A percentile compares a stretch with the other conserved stretches of the same genome.
Conservation (phyloP, 2,797 vertebrate genomes). For the Takifugu ocellatus region DNA sequence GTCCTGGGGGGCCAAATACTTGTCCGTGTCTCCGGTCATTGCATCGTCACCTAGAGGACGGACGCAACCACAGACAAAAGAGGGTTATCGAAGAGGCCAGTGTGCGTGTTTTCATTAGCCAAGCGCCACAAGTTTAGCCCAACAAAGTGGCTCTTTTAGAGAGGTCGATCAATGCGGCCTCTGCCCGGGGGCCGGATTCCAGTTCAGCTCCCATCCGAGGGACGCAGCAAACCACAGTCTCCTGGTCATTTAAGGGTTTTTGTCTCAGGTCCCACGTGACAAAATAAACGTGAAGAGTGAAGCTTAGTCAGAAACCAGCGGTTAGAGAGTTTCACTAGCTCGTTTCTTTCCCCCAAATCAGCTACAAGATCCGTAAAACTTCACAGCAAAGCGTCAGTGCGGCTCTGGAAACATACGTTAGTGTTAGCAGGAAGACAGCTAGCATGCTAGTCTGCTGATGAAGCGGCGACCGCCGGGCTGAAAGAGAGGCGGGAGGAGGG, state of each 20-base stretch:
- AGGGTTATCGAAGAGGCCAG: too few species aligned
- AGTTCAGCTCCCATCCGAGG: conserved; percentile 28
- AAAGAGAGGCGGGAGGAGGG: conserved; percentile 8
- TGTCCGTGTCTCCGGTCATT: conserved; percentile 95
- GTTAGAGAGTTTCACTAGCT: background rate
- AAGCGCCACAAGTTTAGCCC: too few species aligned
- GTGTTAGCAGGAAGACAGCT: conserved; percentile 13
- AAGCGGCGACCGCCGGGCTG: background rate
- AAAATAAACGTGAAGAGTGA: conserved; percentile 14
- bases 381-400: conserved; percentile 5
- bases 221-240: conserved; percentile 32
- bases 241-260: conserved; percentile 36
- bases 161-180: conserved; percentile 47
- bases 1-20: conserved; percentile 95
- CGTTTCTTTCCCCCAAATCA: background rate
- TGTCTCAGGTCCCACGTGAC: conserved; percentile 6
- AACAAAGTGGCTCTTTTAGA: conserved; percentile 27
- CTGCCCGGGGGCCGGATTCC: conserved; percentile 48
- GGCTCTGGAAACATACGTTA: conserved; percentile 30
- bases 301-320: conserved; percentile 7
- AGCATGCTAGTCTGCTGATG: conserved; percentile 27
- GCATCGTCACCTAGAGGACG: conserved; percentile 89
- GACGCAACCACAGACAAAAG: background rate
- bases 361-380: background rate
- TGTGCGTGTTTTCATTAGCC: too few species aligned